Percentiles rank a stretch among this genome's conserved stretches.
phyloP scores from a whole-genome alignment of 1,140 invertebrate species.

The Aphidius ervi region DNA sequence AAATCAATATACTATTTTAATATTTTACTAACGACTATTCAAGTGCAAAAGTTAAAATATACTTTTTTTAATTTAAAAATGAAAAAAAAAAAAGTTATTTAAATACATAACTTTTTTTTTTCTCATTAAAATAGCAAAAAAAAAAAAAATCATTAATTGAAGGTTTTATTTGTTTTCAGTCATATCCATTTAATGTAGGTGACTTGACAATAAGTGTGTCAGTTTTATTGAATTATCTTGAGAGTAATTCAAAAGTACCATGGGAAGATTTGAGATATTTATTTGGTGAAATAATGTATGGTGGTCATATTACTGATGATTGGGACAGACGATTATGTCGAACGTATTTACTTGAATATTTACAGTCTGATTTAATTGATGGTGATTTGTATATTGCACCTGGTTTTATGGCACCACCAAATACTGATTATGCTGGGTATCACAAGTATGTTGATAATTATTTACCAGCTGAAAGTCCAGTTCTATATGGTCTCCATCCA shows the following conservation, averaged over 20 bases:
- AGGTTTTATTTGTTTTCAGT: slow-evolving; percentile 20
- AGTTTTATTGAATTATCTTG: slow-evolving; percentile 89
- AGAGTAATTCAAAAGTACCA: slow-evolving; percentile 80
- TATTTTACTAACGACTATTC: no score
- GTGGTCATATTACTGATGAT: slow-evolving; percentile 94
- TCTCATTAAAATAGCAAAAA: no score
- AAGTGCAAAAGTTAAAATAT: no score
- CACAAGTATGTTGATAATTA: slow-evolving; percentile 87
- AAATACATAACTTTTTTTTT: no score
- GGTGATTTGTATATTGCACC: slow-evolving; percentile 79
- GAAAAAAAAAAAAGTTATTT: no score
- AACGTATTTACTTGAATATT: slow-evolving; percentile 85
- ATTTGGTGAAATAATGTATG: slow-evolving; percentile 96
- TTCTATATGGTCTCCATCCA: slow-evolving; percentile 87
- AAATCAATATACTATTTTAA: no score
- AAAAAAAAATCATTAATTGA: no score
- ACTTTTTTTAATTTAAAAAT: no score
- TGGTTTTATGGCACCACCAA: slow-evolving; percentile 78
- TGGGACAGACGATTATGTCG: slow-evolving; percentile 86
- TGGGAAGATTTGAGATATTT: slow-evolving; percentile 92
- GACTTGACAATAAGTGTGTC: slow-evolving; percentile 90
- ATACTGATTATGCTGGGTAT: slow-evolving; percentile 81
- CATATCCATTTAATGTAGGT: slow-evolving; percentile 74
- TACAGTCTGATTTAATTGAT: slow-evolving; percentile 80
- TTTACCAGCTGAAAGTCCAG: slow-evolving; percentile 82